A percentile compares a stretch with the other conserved stretches of the same genome.
These are phyloP conservation scores for Drosophila pegasa DNA, from an alignment of 2,888 invertebrate genomes.

Conservation along the genomic window DNA sequence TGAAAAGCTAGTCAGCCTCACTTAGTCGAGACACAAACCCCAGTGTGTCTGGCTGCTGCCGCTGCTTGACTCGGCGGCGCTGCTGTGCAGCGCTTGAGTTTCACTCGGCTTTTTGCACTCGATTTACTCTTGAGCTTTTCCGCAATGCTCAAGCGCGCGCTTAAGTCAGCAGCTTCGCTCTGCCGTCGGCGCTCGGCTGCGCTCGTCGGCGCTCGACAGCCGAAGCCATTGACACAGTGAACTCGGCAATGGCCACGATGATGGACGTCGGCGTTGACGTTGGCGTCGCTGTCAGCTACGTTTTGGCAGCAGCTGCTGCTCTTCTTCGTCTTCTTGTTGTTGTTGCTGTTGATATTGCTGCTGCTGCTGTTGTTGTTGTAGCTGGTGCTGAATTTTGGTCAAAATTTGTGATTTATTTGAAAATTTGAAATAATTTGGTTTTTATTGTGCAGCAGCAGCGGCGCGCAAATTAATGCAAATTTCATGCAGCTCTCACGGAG, in stretches of 20 bases:
- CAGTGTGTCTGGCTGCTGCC: background rate
- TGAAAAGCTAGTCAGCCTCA: slow-evolving; percentile 23
- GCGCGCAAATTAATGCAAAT: slow-evolving; percentile 61
- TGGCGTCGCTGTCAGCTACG: slow-evolving; percentile 24
- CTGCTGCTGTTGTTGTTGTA: slow-evolving; percentile 12
- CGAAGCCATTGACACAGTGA: slow-evolving; percentile 73
- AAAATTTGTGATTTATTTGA: slow-evolving; percentile 73
- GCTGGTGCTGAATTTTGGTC: slow-evolving; percentile 51
- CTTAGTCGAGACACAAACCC: slow-evolving; percentile 32
- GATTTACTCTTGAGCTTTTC: slow-evolving; percentile 50
- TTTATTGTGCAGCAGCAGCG: slow-evolving; percentile 53
- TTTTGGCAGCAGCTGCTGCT: slow-evolving; percentile 30
- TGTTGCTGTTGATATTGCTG: slow-evolving; percentile 12
- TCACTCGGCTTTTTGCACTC: slow-evolving; percentile 11
- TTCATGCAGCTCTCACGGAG: slow-evolving; percentile 59
- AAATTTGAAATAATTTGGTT: slow-evolving; percentile 68
- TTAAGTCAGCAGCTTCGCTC: slow-evolving; percentile 67
- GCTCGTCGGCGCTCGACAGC: slow-evolving; percentile 8
- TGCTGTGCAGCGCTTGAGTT: slow-evolving; percentile 3
- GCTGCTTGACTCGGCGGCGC: background rate
- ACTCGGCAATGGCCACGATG: slow-evolving; percentile 61
- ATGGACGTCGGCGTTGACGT: slow-evolving; percentile 19
- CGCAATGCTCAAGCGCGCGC: slow-evolving; percentile 62
- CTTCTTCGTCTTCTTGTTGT: too few relatives aligned
- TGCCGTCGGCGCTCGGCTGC: slow-evolving; percentile 19